Conservation (phyloP, 2,113 vertebrate genomes). For the Sylvietta virens region DNA sequence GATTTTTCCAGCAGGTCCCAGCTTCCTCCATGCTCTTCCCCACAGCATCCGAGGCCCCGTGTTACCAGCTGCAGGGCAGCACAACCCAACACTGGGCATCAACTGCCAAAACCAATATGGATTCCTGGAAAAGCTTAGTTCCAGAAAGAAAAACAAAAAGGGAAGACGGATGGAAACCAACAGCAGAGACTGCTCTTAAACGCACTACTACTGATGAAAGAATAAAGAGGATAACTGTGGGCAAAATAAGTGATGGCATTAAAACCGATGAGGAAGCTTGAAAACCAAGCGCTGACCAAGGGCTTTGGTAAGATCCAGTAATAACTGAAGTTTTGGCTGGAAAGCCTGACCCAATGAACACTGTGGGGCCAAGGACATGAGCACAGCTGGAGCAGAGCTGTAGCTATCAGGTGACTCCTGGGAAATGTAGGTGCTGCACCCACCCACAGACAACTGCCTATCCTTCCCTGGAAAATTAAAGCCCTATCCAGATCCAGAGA, state of each 20-base stretch:
- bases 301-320: neutral
- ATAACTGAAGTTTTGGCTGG: neutral
- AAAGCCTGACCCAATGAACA: neutral
- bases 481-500: neutral
- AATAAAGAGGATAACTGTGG: neutral
- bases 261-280: neutral
- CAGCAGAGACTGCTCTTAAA: neutral
- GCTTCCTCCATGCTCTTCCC: neutral
- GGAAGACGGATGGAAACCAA: neutral
- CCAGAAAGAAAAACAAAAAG: neutral
- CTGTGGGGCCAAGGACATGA: neutral
- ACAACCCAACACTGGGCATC: fast-evolving
- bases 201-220: neutral
- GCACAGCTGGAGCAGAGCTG: neutral
- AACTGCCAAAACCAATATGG: fast-evolving
- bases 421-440: neutral
- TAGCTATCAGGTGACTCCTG: neutral
- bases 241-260: neutral
- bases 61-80: neutral
- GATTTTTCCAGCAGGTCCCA: neutral
- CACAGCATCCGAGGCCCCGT: neutral
- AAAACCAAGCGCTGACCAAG: neutral
- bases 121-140: neutral
- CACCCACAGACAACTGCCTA: neutral
- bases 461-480: neutral